Evolutionary conservation across 2,113 vertebrate genomes (phyloP).

Genomic region (Laticauda colubrina): DNA sequence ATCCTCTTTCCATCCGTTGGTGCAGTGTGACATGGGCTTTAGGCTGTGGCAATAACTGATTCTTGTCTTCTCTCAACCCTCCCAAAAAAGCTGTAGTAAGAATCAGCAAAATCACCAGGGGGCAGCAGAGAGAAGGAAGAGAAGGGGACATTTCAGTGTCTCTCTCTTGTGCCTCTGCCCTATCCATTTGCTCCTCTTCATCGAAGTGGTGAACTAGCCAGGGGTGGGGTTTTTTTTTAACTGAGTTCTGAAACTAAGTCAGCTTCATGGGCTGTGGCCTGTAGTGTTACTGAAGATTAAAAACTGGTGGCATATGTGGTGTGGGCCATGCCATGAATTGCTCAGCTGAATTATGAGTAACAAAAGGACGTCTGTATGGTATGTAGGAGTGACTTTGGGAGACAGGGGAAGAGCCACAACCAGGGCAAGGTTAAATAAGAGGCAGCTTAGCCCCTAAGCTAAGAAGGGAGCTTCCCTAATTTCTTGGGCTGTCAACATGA

Average conservation of each 20-base stretch:
- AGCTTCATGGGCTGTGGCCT: not conserved
- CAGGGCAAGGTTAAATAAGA: not conserved
- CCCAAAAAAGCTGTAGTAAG: not conserved
- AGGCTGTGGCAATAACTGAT: not conserved
- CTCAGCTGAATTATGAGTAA: not conserved
- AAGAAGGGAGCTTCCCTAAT: not conserved
- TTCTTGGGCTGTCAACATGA: not conserved
- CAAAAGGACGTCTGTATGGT: not conserved
- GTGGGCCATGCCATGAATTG: not conserved
- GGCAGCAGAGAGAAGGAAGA: not conserved
- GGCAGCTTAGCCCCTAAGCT: not conserved
- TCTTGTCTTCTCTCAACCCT: not conserved
- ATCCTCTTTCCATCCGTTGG: too few relatives aligned
- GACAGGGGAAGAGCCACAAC: not conserved
- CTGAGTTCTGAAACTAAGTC: not conserved
- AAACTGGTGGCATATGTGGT: not conserved
- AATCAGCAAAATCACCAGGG: not conserved
- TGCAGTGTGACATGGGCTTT: too few relatives aligned
- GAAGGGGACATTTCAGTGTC: not conserved
- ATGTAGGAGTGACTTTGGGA: not conserved
- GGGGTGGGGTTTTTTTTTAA: not conserved
- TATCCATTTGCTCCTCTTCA: not conserved
- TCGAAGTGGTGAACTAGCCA: not conserved
- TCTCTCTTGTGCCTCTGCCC: not conserved
- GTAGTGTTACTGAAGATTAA: not conserved